Evolutionary conservation across 2,888 invertebrate genomes (phyloP).

Genomic region (Cephus rjabovi): DNA sequence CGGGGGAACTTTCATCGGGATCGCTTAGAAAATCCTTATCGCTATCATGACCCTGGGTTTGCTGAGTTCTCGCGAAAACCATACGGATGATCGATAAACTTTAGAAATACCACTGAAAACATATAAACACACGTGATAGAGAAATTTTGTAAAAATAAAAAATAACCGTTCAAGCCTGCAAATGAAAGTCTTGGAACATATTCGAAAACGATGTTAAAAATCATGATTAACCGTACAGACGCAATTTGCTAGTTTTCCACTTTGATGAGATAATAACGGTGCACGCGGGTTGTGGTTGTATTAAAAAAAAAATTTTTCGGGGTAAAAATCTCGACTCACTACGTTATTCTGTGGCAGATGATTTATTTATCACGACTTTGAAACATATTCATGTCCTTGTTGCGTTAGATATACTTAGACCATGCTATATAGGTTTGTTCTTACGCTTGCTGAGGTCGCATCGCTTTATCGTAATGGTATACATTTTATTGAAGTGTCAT

Average conservation of each 20-base stretch:
- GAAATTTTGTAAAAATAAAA: constrained; percentile 27
- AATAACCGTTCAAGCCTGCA: constrained; percentile 10
- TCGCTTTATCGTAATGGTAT: neutral
- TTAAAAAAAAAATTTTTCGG: neutral
- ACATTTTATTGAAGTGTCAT: neutral
- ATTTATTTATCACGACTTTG: neutral
- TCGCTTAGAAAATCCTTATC: constrained; percentile 15
- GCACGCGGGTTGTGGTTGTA: neutral
- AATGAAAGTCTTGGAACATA: constrained; percentile 15
- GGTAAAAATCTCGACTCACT: neutral
- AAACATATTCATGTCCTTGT: neutral
- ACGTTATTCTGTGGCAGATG: neutral
- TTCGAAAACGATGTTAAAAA: constrained; percentile 24
- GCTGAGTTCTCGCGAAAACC: constrained; percentile 29
- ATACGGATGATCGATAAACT: constrained; percentile 44
- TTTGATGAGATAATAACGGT: neutral
- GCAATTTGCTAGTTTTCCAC: neutral
- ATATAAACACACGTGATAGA: constrained; percentile 5
- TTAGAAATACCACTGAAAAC: constrained; percentile 24
- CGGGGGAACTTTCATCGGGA: neutral
- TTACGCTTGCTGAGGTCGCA: neutral
- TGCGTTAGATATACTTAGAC: neutral
- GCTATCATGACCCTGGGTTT: constrained; percentile 45
- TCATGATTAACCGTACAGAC: constrained; percentile 13
- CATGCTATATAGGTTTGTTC: neutral